Conservation (phyloP, 2,113 vertebrate genomes). For the Rhegmatorhina hoffmannsi region DNA sequence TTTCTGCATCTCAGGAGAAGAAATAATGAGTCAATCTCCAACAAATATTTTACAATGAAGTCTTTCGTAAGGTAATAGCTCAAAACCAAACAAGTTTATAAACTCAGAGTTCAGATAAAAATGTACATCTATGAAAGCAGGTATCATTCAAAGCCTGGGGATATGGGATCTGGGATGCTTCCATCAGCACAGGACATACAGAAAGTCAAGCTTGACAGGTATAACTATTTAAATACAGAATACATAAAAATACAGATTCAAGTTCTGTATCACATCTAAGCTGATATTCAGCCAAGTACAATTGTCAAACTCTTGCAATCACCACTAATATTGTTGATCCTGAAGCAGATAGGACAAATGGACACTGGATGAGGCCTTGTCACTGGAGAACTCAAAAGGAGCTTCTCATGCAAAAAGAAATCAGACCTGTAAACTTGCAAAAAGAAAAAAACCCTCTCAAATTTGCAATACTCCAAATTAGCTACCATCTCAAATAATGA, state of each 20-base stretch:
- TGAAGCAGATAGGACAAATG: neutral
- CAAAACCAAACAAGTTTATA: neutral
- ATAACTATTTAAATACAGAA: neutral
- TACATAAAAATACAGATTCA: neutral
- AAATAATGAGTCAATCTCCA: neutral
- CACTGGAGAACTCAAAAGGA: neutral
- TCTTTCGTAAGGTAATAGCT: neutral
- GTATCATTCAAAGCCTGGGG: neutral
- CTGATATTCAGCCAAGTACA: neutral
- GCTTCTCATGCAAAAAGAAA: neutral
- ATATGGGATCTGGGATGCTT: neutral
- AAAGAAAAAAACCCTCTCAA: neutral
- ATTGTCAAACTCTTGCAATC: neutral
- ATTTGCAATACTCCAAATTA: neutral
- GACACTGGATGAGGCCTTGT: neutral
- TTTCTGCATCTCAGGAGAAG: neutral
- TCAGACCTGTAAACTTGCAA: neutral
- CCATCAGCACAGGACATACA: neutral
- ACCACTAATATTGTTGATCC: neutral
- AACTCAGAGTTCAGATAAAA: neutral
- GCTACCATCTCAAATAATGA: neutral
- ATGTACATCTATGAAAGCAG: neutral
- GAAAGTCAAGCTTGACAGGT: accelerated
- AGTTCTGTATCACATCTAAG: neutral
- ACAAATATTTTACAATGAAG: neutral